Conservation (phyloP, 1,140 invertebrate species). For the Archegozetes longisetosus region DNA sequence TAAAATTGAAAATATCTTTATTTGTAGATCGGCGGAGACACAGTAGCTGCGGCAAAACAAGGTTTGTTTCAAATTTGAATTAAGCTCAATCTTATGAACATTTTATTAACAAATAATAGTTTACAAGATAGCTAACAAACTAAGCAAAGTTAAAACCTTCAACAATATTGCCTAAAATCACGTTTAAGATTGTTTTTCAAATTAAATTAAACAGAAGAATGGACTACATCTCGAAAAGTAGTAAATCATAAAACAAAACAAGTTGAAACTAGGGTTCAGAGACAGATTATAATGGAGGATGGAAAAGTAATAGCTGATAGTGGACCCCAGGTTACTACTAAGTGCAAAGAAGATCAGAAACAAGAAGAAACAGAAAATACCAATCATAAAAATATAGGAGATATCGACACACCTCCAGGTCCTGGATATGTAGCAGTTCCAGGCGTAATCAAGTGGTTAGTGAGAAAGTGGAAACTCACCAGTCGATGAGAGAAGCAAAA, state of each 20-base stretch:
- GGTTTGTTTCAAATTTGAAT: neutral
- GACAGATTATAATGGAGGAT: conserved; percentile 73
- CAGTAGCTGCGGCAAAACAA: neutral
- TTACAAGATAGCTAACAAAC: no score
- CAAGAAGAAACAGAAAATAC: conserved; percentile 42
- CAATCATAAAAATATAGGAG: conserved; percentile 6
- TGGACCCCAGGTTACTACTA: conserved; percentile 71
- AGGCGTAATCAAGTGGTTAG: conserved; percentile 16
- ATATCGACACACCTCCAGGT: conserved; percentile 1
- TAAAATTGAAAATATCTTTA: neutral
- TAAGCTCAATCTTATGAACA: neutral
- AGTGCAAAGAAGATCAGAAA: conserved; percentile 69
- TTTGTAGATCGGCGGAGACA: neutral
- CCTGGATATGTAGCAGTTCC: conserved; percentile 8
- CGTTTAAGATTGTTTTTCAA: neutral
- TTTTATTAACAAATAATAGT: neutral
- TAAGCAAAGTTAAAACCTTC: neutral
- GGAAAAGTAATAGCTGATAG: conserved; percentile 72
- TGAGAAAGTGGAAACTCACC: conserved; percentile 23
- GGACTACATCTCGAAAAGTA: conserved; percentile 13
- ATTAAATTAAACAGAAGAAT: conserved; percentile 13
- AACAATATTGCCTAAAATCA: neutral
- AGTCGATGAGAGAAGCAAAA: conserved; percentile 21
- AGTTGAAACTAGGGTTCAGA: conserved; percentile 69
- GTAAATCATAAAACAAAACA: conserved; percentile 31